A percentile compares a stretch with the other conserved stretches of the same genome.
phyloP scores from a whole-genome alignment of 1,140 invertebrate genomes.

The Chrysopa pallens region DNA sequence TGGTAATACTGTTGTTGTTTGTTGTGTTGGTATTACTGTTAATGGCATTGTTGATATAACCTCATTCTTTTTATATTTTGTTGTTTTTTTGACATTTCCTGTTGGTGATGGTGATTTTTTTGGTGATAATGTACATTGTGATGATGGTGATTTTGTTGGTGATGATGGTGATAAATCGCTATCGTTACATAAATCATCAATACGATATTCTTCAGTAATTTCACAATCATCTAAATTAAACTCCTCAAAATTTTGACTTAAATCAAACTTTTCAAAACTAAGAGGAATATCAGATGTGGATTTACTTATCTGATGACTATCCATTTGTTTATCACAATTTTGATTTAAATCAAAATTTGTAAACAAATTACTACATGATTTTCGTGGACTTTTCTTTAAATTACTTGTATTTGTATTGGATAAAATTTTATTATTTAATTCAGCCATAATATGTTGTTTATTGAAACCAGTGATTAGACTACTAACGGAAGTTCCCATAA shows the following conservation, averaged over 20 bases:
- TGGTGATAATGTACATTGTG: neutral
- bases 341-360: conserved; percentile 19
- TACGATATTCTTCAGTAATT: conserved; percentile 23
- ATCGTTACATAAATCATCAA: neutral
- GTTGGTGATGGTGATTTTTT: neutral
- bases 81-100: neutral
- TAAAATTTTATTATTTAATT: conserved; percentile 3
- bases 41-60: neutral
- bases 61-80: neutral
- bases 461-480: conserved; percentile 37
- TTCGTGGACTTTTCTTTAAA: conserved; percentile 11
- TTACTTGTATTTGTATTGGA: conserved; percentile 2
- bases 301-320: conserved; percentile 7
- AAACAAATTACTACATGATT: conserved; percentile 12
- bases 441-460: conserved; percentile 19
- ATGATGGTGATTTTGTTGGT: neutral
- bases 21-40: neutral
- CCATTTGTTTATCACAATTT: conserved; percentile 18
- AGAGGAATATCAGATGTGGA: conserved; percentile 20
- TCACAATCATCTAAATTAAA: conserved; percentile 61
- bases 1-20: neutral
- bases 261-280: conserved; percentile 33
- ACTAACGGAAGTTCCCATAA: conserved; percentile 36
- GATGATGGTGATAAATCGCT: neutral
- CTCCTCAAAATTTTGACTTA: conserved; percentile 60